phyloP scores from a whole-genome alignment of 2,797 vertebrate species.

The Manis crassicaudata region DNA sequence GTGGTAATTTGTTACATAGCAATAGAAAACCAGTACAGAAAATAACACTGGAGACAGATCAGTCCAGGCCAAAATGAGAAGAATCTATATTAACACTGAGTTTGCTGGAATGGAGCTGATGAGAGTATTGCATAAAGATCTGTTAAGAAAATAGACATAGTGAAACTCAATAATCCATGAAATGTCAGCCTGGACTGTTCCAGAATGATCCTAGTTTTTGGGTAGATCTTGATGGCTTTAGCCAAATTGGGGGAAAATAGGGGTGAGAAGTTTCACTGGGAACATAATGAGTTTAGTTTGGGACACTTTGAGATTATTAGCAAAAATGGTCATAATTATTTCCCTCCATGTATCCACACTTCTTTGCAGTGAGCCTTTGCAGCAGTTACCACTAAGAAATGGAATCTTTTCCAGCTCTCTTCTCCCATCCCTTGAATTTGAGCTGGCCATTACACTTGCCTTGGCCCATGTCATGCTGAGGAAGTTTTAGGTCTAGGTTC shows the following conservation, averaged over 20 bases:
- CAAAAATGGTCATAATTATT: background rate
- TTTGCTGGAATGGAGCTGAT: background rate
- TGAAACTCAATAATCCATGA: background rate
- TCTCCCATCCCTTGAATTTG: background rate
- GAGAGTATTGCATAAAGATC: background rate
- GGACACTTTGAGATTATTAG: background rate
- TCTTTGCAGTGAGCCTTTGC: background rate
- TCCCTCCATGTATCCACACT: background rate
- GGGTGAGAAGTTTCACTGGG: background rate
- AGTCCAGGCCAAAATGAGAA: background rate
- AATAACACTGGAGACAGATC: background rate
- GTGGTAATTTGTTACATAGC: background rate
- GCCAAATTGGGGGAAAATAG: background rate
- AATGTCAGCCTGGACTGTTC: background rate
- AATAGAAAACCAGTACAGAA: conserved; percentile 7
- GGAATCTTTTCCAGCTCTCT: background rate
- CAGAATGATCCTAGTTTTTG: background rate
- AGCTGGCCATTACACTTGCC: background rate
- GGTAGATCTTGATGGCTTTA: background rate
- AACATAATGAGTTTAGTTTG: background rate
- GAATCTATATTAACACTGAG: background rate
- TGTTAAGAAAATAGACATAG: background rate
- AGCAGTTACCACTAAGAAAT: background rate
- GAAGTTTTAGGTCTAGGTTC: background rate
- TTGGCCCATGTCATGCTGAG: background rate